Evolutionary conservation across 2,888 invertebrate genomes (phyloP), one percentile per base, ranked within the genome.

Genomic region (Zeuzera pyrina): DNA sequence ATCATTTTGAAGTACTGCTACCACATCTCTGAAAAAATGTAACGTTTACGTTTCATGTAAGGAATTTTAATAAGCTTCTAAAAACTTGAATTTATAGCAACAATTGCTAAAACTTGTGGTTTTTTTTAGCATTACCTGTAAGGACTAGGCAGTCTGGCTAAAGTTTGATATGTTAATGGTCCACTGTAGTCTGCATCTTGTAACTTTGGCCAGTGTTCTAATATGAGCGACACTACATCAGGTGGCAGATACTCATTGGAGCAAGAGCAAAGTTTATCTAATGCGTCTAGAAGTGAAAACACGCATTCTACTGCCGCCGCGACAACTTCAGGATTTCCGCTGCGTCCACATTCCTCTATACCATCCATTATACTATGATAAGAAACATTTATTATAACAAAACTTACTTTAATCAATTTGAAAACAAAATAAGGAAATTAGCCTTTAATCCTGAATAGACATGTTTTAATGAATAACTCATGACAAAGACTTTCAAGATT

Each of bases 331-430:
- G 92, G 88, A 42, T 92, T 91, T 30, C 88, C 91, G 41, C 91
- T 91, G 44, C 90, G 89, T n/a, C 94, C 92, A 37, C 94, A 94
- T 72, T 97, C 96, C 71, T 95, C 94, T 62, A 96, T 91, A 1
- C 95, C 94, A 58, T 97, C 96, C 88, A 96, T 93, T 48, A 95
- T 91, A 52, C 96, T 83, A 36, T 0, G 49, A 55, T 10, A 24
- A 24, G n/a, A n/a, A n/a, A n/a, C n/a, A n/a, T n/a, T n/a, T n/a
- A n/a, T n/a, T n/a, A n/a, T n/a, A n/a, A n/a, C n/a, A n/a, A n/a
- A n/a, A 10, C 3, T 12, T 12, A n/a, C 23, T n/a, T 12, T 12
- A 10, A 14, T 14, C 4, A 5, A 26, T 26, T 26, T 3, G 3
- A 12, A 4, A 12, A 23, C 23, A 23, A n/a, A 23, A 11, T 23